phyloP scores from a whole-genome alignment of 2,797 vertebrate genomes.

The Oreortyx pictus region DNA sequence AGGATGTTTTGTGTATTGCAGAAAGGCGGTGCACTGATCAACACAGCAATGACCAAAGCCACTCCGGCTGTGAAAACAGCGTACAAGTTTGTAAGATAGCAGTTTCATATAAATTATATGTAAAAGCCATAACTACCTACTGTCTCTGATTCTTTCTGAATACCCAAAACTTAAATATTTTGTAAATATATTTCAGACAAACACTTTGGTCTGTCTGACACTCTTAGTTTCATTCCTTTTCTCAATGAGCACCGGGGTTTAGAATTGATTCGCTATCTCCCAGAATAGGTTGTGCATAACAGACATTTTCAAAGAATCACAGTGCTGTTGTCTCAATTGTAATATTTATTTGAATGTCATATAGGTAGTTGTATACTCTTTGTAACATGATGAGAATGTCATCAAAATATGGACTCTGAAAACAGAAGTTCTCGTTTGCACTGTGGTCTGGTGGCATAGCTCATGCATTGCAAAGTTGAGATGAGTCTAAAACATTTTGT shows the following conservation, averaged over 20 bases:
- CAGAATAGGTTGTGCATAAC: background rate
- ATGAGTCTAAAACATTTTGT: background rate
- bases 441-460: background rate
- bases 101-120: slow-evolving; percentile 51
- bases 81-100: slow-evolving; percentile 83
- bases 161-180: background rate
- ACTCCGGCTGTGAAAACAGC: slow-evolving; percentile 84
- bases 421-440: background rate
- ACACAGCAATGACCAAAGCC: slow-evolving; percentile 93
- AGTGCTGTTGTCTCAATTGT: background rate
- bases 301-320: background rate
- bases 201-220: background rate
- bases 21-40: slow-evolving; percentile 90
- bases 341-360: background rate
- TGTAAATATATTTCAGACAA: background rate
- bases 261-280: background rate
- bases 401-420: background rate
- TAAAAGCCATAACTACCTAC: background rate
- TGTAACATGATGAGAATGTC: background rate
- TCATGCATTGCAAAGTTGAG: background rate
- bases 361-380: background rate
- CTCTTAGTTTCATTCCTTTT: background rate
- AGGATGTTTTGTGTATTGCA: slow-evolving; percentile 62
- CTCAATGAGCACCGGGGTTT: background rate
- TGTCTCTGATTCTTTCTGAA: background rate